Evolutionary conservation across 2,797 vertebrate genomes (phyloP), one percentile per base, ranked within the genome.

Genomic region (Cossypha polioptera): DNA sequence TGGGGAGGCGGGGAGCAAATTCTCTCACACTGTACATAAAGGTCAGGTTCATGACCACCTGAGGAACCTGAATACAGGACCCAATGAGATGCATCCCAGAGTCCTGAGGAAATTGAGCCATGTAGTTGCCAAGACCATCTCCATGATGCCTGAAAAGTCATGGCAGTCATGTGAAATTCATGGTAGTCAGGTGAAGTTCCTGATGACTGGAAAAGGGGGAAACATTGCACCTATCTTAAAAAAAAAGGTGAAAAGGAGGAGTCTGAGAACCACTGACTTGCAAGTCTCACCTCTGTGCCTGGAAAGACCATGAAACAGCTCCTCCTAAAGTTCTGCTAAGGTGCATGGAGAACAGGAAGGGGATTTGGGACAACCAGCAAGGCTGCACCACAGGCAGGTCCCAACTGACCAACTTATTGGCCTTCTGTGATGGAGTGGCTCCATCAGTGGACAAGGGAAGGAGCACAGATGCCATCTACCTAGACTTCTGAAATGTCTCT

Each of bases 351-450:
- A 35, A 43, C 10, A 36, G 31, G 28, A n/a, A 75, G 18, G 35
- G 15, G 25, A 62, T 55, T 62, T 24, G 19, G 28, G n/a, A 33
- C 19, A 43, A 11, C 16, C 16, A 55, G 6, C 19, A 75, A 4
- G 13, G 13, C 48, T 62, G 24, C 6, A 38, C 11, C 31, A 75
- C 0, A 1, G 16, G 42, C 47, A 55, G 24, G 35, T 50, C 35
- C 42, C 1, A 0, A 6, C 21, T 48, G 18, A 55, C 17, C 35
- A 50, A 7, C 1, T 22, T 29, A 20, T 0, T 62, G 3, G 13
- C 42, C 31, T 50, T 43, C 22, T 48, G 7, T 25, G 42, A 48
- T 28, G 14, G 31, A 62, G 7, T n/a, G 10, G 40, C 47, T 67
- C 19, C 26, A 24, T 29, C 35, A 61, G 13, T 24, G 11, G 19